A percentile compares a stretch with the other conserved stretches of the same genome.
phyloP scores from a whole-genome alignment of 2,113 vertebrate genomes.

The Petromus typicus region DNA sequence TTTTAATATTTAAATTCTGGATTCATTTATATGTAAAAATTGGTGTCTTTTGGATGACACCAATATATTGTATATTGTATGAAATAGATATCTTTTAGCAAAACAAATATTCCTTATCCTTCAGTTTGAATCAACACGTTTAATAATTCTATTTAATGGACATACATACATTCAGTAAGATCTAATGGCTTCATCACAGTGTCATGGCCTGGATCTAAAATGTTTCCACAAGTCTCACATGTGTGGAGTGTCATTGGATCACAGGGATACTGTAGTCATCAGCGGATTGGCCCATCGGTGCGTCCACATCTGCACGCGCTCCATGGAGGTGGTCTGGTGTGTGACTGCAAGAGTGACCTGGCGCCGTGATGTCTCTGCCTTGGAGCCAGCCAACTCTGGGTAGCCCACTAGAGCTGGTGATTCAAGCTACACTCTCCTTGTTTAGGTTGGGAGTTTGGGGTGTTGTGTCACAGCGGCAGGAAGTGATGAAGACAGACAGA shows the following conservation, averaged over 20 bases:
- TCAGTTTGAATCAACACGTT: neutral
- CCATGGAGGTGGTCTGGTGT: neutral
- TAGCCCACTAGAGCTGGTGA: neutral
- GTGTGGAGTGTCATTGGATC: neutral
- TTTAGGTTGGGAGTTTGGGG: neutral
- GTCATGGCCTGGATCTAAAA: neutral
- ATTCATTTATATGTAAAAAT: neutral
- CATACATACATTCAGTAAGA: neutral
- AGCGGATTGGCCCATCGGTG: fast-evolving
- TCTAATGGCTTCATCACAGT: neutral
- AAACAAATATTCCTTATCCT: neutral
- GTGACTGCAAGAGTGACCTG: neutral
- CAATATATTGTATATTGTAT: slow-evolving; percentile 1
- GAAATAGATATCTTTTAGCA: slow-evolving; percentile 6
- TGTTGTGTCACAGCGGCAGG: neutral
- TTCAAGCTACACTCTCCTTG: neutral
- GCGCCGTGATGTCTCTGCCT: neutral
- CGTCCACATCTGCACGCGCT: neutral
- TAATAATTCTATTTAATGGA: neutral
- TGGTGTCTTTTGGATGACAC: neutral
- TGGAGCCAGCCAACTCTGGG: neutral
- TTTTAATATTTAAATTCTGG: slow-evolving; percentile 2
- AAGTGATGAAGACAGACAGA: neutral
- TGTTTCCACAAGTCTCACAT: neutral
- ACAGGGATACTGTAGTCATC: neutral